phyloP scores from a whole-genome alignment of 1,140 invertebrate species.

The Tetramorium alpestre region DNA sequence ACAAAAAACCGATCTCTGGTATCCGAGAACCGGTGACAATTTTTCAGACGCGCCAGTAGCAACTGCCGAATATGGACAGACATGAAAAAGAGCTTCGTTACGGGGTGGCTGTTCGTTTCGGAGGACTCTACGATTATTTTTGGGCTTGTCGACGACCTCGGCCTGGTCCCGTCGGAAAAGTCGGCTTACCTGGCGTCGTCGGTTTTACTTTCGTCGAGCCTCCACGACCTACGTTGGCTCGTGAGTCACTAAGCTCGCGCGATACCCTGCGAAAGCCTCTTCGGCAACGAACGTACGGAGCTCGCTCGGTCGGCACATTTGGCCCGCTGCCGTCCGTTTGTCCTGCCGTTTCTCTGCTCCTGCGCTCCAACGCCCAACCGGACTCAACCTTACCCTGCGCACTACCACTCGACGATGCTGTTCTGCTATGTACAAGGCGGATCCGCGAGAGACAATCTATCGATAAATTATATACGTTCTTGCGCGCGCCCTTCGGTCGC shows the following conservation, averaged over 20 bases:
- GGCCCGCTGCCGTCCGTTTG: constrained; percentile 69
- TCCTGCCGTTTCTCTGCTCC: constrained; percentile 78
- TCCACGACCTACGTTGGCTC: constrained; percentile 42
- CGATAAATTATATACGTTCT: constrained; percentile 64
- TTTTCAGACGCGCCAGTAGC: not conserved
- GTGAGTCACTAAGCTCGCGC: constrained; percentile 61
- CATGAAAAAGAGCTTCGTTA: not conserved
- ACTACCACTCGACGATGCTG: constrained; percentile 61
- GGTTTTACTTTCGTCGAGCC: constrained; percentile 22
- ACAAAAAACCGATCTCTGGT: not conserved
- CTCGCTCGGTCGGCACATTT: constrained; percentile 64
- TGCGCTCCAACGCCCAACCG: constrained; percentile 74
- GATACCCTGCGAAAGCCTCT: constrained; percentile 69
- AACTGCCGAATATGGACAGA: not conserved
- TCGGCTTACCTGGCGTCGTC: constrained; percentile 57
- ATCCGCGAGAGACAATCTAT: constrained; percentile 65
- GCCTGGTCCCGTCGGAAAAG: constrained; percentile 13
- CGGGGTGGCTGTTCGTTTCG: not conserved
- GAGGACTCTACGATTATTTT: not conserved
- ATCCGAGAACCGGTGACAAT: not conserved
- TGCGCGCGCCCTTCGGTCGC: not conserved
- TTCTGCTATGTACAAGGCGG: constrained; percentile 6
- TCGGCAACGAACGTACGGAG: constrained; percentile 60
- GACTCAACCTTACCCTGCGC: constrained; percentile 69
- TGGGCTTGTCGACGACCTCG: constrained; percentile 22